Conservation (phyloP, 2,888 invertebrate genomes). For the Rhogogaster chlorosoma region DNA sequence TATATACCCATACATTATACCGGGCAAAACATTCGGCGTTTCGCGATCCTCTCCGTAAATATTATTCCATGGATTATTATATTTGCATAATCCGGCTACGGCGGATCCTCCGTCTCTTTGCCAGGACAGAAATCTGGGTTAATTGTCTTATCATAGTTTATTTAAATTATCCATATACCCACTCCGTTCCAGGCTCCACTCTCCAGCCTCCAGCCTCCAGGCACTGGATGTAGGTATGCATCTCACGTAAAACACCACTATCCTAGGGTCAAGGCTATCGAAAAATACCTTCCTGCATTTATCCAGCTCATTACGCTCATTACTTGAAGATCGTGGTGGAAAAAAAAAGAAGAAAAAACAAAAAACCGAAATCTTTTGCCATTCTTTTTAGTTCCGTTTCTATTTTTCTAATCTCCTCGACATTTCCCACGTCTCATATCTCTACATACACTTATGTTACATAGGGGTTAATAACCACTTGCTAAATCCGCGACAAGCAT, state of each 20-base stretch:
- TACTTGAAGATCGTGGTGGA: too few relatives aligned
- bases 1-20: neutral
- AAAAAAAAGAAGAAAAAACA: too few relatives aligned
- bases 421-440: neutral
- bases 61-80: conserved; percentile 31
- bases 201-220: too few relatives aligned
- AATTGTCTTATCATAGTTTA: conserved; percentile 35
- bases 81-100: neutral
- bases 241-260: neutral
- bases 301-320: neutral
- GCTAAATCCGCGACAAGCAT: neutral
- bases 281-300: neutral
- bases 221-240: neutral
- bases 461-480: conserved; percentile 3
- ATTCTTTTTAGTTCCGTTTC: neutral
- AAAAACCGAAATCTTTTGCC: neutral
- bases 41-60: neutral
- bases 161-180: conserved; percentile 10
- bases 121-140: conserved; percentile 20
- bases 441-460: too few relatives aligned
- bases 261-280: conserved; percentile 1
- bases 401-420: neutral
- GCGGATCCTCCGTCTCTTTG: neutral
- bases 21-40: neutral
- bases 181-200: neutral